Evolutionary conservation across 2,113 vertebrate genomes (phyloP), one percentile per base, ranked within the genome.

Genomic region (Desmodus rotundus): DNA sequence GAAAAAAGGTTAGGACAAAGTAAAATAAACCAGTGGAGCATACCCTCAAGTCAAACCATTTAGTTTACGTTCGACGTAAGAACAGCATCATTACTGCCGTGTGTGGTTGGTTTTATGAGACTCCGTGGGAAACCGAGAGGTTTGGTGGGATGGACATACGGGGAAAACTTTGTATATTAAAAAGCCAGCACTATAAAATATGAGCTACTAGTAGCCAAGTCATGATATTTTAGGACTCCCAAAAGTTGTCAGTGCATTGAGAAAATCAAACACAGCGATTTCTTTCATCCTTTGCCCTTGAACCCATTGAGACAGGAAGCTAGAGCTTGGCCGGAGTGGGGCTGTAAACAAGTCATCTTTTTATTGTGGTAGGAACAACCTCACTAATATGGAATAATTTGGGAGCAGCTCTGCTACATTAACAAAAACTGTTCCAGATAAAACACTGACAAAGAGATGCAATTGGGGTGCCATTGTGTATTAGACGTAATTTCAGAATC

Each of bases 261-360:
- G 72, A n/a, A 68, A 58, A 45, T 68, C 11, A 50, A 45, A 31
- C 19, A 45, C 87, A 84, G 84, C 45, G 13, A 19, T 68, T n/a
- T 73, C 87, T 94, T 89, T 88, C 31, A 36, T 95, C 73, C 41
- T 50, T 33, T 65, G 84, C 47, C 74, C 78, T 80, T 9, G 4
- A 86, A 45, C 63, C 58, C 8, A 15, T 3, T 1, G 41, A 95
- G 67, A 65, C 81, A 22, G 85, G 58, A 88, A 58, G 47, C 72
- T 22, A 12, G 76, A 89, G 36, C 36, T 61, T 87, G 41, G 92
- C 74, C 19, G 33, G 58, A 84, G 11, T 4, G 24, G 47, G 70
- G 26, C n/a, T 72, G 0, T 28, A 38, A 87, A 68, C 31, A 73
- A 33, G 33, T 56, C 67, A 52, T 89, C 54, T 81, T 92, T 77